Base-by-base conservation (phyloP, 2,888 invertebrate genomes). In the Diploptera punctata region DNA sequence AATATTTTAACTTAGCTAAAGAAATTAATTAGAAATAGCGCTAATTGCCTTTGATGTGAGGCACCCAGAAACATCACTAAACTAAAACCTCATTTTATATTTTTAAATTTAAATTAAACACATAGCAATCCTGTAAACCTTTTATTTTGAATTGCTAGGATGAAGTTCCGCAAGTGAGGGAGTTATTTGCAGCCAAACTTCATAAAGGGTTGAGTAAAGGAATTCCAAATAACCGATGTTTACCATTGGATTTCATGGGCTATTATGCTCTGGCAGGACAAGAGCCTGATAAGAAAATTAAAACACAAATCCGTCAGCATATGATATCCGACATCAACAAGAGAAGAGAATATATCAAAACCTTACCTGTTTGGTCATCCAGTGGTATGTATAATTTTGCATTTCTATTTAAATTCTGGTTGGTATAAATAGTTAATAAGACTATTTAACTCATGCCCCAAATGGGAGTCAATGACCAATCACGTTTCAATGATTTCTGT, bases 231-330 rank as follows among this genome's bases (percentile, higher is more conserved):
- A 92, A 93, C 80, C 94, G 94, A 81, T 95, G 95, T 80, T 86
- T 99, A 76, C 98, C 98, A 0, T 85, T 99, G 70, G 97, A 98
- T 85, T 99, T 98, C 85, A 95, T 98, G 96, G 95, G 96, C 19
- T 94, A 95, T 83, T 97, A 98, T 84, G 94, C 93, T 43, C 85
- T 98, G 71, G 94, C 92, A 38, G 98, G 97, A 0, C 90, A 93
- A 76, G 98, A 98, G 84, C 90, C 92, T 9, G 94, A 97, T 79
- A 90, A 92, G 74, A 91, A 93, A 80, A 85, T 93, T 52, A 90
- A 90, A 77, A 81, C 84, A 33, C 81, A 87, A 26, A 86, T 93
- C 73, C 90, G 93, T 73, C 92, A 93, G 80, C 95, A 91, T 84
- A 94, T 98, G 89, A 87, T 92, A 76, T 90, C 92, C 0, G 98